These are phyloP conservation scores for Drosophila athabasca DNA, from an alignment of 1,140 invertebrate species.

Conservation along the genomic window DNA sequence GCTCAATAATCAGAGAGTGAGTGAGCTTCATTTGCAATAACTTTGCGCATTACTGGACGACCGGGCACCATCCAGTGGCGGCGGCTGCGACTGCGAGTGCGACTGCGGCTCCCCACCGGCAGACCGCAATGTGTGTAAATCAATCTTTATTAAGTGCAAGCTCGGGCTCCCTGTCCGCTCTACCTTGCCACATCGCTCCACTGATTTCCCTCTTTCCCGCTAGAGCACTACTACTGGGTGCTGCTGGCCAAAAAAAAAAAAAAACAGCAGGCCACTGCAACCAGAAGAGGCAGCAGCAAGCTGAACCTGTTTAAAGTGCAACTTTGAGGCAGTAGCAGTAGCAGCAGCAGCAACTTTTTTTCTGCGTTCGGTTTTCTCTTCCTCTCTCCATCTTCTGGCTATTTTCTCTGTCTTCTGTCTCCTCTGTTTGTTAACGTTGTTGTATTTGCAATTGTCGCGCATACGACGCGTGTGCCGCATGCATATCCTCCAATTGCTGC, in stretches of 20 bases:
- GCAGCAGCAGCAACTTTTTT: constrained; percentile 25
- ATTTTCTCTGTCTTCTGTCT: constrained; percentile 3
- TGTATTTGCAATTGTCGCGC: constrained; percentile 49
- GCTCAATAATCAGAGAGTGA: constrained; percentile 4
- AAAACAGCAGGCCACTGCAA: too few relatives aligned
- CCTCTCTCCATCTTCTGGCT: not conserved
- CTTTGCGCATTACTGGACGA: constrained; percentile 46
- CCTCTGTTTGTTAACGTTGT: constrained; percentile 22
- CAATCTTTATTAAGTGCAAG: constrained; percentile 78
- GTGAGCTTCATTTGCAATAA: constrained; percentile 57
- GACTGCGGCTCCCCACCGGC: constrained; percentile 35
- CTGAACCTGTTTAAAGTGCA: constrained; percentile 77
- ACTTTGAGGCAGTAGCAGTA: constrained; percentile 49
- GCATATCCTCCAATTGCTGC: constrained; percentile 37
- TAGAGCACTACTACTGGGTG: too few relatives aligned
- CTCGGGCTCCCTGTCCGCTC: constrained; percentile 13
- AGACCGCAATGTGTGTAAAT: constrained; percentile 67
- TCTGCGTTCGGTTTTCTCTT: constrained; percentile 26
- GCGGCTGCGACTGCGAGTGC: constrained; percentile 4
- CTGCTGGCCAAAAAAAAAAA: constrained; percentile 9
- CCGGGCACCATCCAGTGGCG: constrained; percentile 1
- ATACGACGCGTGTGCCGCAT: constrained; percentile 55
- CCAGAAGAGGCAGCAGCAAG: constrained; percentile 28
- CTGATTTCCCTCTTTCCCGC: too few relatives aligned
- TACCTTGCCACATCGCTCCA: constrained; percentile 27